These are phyloP conservation scores for Drosophila ohnishii DNA, from an alignment of 1,140 invertebrate species.

Conservation along the genomic window DNA sequence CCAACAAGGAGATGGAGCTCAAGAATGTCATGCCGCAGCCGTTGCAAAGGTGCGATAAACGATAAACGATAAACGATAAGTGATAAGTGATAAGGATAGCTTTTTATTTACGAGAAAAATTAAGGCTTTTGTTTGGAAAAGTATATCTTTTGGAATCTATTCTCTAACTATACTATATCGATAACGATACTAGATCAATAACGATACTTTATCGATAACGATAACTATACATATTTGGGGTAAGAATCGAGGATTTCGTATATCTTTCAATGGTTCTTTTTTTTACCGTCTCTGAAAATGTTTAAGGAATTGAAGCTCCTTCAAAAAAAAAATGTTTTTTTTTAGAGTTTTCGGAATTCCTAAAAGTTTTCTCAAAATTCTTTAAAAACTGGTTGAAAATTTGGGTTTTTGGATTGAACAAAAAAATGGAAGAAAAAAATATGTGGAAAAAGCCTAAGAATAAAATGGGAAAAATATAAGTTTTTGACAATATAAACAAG, in stretches of 20 bases:
- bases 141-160: not conserved
- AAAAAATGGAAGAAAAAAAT: too few species aligned
- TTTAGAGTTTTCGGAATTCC: too few species aligned
- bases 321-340: not conserved
- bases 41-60: constrained; percentile 87
- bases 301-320: not conserved
- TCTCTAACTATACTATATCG: too few species aligned
- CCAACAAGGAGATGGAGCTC: constrained; percentile 93
- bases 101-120: too few species aligned
- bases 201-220: not conserved
- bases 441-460: too few species aligned
- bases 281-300: not conserved
- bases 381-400: too few species aligned
- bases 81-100: not conserved
- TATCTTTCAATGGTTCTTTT: not conserved
- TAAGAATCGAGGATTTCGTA: not conserved
- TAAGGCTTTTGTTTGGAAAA: too few species aligned
- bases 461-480: too few species aligned
- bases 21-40: constrained; percentile 92
- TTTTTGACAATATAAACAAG: too few species aligned
- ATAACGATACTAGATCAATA: too few species aligned
- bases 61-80: constrained; percentile 3
- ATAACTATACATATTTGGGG: not conserved
- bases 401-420: too few species aligned
- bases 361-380: too few species aligned